Conservation (phyloP, 1,140 invertebrate genomes). For the Laodelphax striatellus region DNA sequence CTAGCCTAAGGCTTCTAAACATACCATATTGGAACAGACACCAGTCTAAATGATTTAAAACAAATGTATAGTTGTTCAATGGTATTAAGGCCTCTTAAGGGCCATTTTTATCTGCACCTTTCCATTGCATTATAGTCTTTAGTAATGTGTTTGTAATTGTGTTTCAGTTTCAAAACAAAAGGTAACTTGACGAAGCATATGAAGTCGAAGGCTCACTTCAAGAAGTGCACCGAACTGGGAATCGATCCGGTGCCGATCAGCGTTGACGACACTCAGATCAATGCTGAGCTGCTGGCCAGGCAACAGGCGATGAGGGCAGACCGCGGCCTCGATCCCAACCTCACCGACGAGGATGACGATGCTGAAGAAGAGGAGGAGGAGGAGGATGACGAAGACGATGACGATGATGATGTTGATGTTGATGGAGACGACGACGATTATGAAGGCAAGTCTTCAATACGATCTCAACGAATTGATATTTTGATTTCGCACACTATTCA, state of each 20-base stretch:
- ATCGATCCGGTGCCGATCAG: conserved; percentile 57
- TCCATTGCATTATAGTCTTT: too few relatives aligned
- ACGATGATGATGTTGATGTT: conserved; percentile 53
- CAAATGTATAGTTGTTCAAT: too few relatives aligned
- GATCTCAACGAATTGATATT: neutral
- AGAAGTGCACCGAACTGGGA: conserved; percentile 78
- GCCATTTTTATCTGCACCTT: too few relatives aligned
- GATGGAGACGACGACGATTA: conserved; percentile 40
- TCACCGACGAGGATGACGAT: conserved; percentile 30
- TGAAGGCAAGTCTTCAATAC: conserved; percentile 6
- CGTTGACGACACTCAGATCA: conserved; percentile 58
- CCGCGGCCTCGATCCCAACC: conserved; percentile 3
- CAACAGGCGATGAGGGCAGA: conserved; percentile 15
- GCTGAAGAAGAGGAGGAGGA: conserved; percentile 47
- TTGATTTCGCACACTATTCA: neutral
- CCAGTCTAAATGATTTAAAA: too few relatives aligned
- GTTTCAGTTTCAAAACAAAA: conserved; percentile 90
- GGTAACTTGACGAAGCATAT: conserved; percentile 98
- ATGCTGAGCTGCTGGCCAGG: conserved; percentile 36
- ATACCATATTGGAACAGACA: too few relatives aligned
- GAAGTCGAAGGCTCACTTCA: conserved; percentile 96
- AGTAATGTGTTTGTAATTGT: conserved; percentile 15
- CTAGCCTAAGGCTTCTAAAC: too few relatives aligned
- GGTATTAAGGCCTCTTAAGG: too few relatives aligned
- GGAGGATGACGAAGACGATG: conserved; percentile 48